These are phyloP conservation scores for Oscheius sp. DNA, from an alignment of 2,888 invertebrate genomes.

Conservation along the genomic window DNA sequence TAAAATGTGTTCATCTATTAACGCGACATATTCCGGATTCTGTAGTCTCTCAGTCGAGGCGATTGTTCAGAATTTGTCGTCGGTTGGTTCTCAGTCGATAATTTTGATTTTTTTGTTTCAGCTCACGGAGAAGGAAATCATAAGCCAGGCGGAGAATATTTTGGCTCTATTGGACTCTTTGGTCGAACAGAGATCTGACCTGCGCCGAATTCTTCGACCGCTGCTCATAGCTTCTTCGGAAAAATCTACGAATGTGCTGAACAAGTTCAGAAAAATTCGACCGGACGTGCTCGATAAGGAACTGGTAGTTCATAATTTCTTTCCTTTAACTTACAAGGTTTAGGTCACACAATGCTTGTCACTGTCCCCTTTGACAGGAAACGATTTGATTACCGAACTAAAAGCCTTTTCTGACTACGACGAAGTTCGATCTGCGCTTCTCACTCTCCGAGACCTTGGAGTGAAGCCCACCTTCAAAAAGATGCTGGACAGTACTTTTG, in stretches of 20 bases:
- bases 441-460: no score
- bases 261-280: slow-evolving; percentile 8
- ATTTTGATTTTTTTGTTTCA: neutral
- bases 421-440: slow-evolving; percentile 45
- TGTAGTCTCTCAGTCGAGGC: slow-evolving; percentile 1
- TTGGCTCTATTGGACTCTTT: no score
- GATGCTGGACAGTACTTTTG: no score
- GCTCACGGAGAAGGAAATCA: neutral
- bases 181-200: no score
- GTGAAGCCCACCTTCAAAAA: no score
- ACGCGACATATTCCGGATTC: slow-evolving; percentile 40
- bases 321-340: no score
- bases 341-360: slow-evolving; percentile 42
- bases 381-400: slow-evolving; percentile 45
- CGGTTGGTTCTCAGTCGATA: no score
- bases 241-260: slow-evolving; percentile 26
- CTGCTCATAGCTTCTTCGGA: slow-evolving; percentile 9
- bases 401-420: slow-evolving; percentile 38
- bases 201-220: slow-evolving; percentile 9
- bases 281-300: slow-evolving; percentile 21
- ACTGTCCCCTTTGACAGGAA: slow-evolving; percentile 46
- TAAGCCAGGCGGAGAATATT: neutral
- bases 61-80: neutral
- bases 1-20: slow-evolving; percentile 42
- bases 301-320: neutral